These are phyloP conservation scores for Chelon auratus DNA, from an alignment of 2,797 vertebrate genomes.

Conservation along the genomic window DNA sequence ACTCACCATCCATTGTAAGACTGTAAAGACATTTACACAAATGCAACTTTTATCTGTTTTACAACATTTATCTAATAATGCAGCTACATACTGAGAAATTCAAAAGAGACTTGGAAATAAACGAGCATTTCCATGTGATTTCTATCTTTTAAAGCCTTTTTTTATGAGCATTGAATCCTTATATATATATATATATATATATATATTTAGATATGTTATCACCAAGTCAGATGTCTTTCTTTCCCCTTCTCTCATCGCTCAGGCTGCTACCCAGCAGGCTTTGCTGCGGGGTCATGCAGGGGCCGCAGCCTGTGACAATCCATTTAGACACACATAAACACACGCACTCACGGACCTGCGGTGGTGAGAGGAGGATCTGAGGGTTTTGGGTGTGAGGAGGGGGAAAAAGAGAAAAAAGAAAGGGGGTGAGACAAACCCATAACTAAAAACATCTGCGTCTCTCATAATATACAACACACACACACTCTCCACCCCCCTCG, in stretches of 20 bases:
- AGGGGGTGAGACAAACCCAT: constrained; percentile 86
- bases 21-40: neutral
- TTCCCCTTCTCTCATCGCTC: constrained; percentile 37
- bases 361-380: constrained; percentile 87
- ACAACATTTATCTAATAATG: neutral
- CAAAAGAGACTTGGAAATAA: neutral
- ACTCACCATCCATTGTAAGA: constrained; percentile 11
- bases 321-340: constrained; percentile 54
- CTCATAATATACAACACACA: constrained; percentile 82
- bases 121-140: constrained; percentile 3
- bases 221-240: neutral
- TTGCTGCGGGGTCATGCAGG: constrained; percentile 86
- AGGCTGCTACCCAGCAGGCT: constrained; percentile 83
- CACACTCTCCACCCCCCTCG: constrained; percentile 47
- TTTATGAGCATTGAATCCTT: neutral
- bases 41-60: neutral
- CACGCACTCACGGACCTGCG: constrained; percentile 66
- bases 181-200: neutral
- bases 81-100: neutral
- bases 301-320: constrained; percentile 89
- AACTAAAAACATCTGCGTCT: constrained; percentile 95
- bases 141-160: neutral
- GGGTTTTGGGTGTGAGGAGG: constrained; percentile 80
- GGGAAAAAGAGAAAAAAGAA: constrained; percentile 56
- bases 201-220: neutral